Evolutionary conservation across 1,140 invertebrate genomes (phyloP), one percentile per base, ranked within the genome.

Genomic region (Dendroctonus ponderosae): DNA sequence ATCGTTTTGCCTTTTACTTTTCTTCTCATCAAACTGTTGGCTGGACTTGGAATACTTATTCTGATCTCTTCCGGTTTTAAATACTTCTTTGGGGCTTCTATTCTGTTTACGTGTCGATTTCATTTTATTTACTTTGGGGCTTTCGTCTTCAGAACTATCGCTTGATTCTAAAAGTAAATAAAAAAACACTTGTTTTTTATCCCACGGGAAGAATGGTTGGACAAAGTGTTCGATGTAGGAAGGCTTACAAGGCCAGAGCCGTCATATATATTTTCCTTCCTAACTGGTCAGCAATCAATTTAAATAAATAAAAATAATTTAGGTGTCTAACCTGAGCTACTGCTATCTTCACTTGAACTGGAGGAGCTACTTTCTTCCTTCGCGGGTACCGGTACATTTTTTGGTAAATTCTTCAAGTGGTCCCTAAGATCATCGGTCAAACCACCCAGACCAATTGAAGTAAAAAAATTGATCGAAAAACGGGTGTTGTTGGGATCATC

Each of bases 401-500:
- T 94, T 2, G 91, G 89, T 72, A 89, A 85, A 73, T 85, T 86
- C 77, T 96, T 96, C 43, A 97, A 81, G 82, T 96, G 93, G 75
- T 96, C 93, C 62, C 95, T 80, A 11, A 98, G 80, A 74, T 95
- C 94, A 83, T 97, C 93, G 0, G 97, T 99, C 0, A 99, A 80
- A 0, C 96, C 96, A 62, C 97, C 97, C 14, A 99, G 82, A 72
- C 97, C 97, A 79, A 99, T 99, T 0, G 96, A 95, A 0, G 97
- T 99, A 77, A 99, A 99, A 80, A 99, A 99, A 77, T 99, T 99
- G 51, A 99, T 99, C 0, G 97, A 92, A 83, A 99, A 99, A 75
- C 97, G 83, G 0, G 96, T 98, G 79, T 99, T 96, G 75, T 92
- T 89, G 0, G 97, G 96, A 82, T 98, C 92, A 79, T 99, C 95